Percentiles rank a stretch among this genome's conserved stretches.
phyloP scores from a whole-genome alignment of 2,888 invertebrate species.

The Noctua comes region DNA sequence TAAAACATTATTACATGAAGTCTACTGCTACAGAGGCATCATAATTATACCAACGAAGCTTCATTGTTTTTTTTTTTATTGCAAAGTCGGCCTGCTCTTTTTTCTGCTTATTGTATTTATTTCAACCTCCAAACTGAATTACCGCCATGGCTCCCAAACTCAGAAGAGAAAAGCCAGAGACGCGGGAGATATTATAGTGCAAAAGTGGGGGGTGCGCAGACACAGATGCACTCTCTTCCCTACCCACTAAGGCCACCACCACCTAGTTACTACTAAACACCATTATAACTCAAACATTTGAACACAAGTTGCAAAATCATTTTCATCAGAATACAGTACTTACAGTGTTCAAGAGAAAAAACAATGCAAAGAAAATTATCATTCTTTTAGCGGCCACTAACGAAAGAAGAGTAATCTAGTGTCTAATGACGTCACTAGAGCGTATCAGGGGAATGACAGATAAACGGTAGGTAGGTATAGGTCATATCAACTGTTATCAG shows the following conservation, averaged over 20 bases:
- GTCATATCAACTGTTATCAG: constrained; percentile 41
- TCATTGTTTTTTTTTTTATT: no score
- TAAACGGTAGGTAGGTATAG: constrained; percentile 30
- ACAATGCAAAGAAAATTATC: background rate
- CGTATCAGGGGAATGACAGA: constrained; percentile 52
- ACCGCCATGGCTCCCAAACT: background rate
- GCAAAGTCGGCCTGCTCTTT: background rate
- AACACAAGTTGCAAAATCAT: background rate
- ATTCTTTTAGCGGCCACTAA: background rate
- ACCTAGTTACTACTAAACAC: background rate
- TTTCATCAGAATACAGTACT: background rate
- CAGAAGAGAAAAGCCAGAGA: background rate
- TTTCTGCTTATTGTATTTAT: background rate
- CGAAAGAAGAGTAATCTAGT: constrained; percentile 9
- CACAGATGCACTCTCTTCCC: background rate
- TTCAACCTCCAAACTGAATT: background rate
- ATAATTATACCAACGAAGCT: background rate
- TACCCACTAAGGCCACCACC: background rate
- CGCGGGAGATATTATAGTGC: background rate
- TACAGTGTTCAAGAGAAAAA: background rate
- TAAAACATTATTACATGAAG: background rate
- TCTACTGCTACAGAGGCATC: background rate
- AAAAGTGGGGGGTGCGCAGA: background rate
- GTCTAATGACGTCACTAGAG: constrained; percentile 31
- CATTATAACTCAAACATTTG: background rate